Conservation (phyloP, 2,888 invertebrate genomes). For the Megamerina dolium region DNA sequence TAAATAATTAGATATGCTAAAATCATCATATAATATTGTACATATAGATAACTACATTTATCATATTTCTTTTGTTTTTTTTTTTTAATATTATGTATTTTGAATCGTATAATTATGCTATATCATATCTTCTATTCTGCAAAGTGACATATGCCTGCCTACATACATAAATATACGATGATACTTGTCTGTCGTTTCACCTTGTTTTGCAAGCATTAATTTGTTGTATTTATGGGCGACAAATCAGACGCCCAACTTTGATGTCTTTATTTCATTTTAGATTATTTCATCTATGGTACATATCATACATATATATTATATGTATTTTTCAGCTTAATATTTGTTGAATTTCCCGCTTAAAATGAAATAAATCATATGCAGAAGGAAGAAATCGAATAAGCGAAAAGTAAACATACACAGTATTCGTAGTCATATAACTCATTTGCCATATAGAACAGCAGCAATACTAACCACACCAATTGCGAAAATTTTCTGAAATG, state of each 20-base stretch:
- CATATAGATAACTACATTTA: too few species aligned
- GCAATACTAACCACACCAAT: too few species aligned
- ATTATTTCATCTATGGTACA: too few species aligned
- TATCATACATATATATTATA: neutral
- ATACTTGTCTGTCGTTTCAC: too few species aligned
- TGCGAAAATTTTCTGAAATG: constrained; percentile 15
- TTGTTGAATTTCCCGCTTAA: constrained; percentile 14
- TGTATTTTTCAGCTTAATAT: neutral
- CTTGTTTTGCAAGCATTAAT: too few species aligned
- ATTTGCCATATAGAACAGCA: constrained; percentile 4
- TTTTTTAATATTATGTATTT: too few species aligned
- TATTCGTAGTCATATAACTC: constrained; percentile 3
- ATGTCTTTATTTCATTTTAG: constrained; percentile 15
- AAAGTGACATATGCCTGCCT: too few species aligned
- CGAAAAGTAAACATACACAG: neutral
- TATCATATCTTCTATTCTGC: too few species aligned
- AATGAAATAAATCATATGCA: constrained; percentile 19
- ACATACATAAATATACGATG: too few species aligned
- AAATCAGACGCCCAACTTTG: constrained; percentile 17
- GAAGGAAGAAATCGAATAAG: neutral
- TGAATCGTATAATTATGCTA: too few species aligned
- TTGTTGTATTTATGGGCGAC: constrained; percentile 18
- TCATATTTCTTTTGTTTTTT: too few species aligned
- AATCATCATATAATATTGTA: constrained; percentile 8
- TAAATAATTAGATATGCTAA: constrained; percentile 15